These are phyloP conservation scores for Pectinophora gossypiella DNA, from an alignment of 1,140 invertebrate species.

Conservation along the genomic window DNA sequence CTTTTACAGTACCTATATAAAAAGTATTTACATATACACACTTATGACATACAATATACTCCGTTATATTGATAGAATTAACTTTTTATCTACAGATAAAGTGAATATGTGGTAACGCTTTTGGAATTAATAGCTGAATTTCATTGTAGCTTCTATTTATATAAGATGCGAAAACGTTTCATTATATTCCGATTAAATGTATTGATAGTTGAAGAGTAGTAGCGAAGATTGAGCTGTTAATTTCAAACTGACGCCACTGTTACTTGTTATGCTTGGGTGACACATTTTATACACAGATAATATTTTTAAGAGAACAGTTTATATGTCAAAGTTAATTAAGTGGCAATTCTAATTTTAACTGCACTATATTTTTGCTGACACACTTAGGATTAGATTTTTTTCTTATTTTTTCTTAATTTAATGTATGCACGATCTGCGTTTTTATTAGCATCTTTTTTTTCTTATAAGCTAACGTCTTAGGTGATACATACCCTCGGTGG, in stretches of 20 bases:
- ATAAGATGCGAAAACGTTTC: too few relatives aligned
- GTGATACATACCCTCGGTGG: slow-evolving; percentile 44
- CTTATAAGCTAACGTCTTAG: slow-evolving; percentile 35
- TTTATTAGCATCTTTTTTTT: slow-evolving; percentile 60
- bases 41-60: slow-evolving; percentile 63
- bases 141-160: neutral
- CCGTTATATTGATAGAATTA: slow-evolving; percentile 55
- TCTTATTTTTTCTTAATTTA: slow-evolving; percentile 67
- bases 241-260: slow-evolving; percentile 32
- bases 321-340: slow-evolving; percentile 73
- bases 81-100: slow-evolving; percentile 69
- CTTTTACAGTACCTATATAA: slow-evolving; percentile 61
- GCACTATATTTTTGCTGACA: slow-evolving; percentile 74
- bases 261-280: slow-evolving; percentile 65
- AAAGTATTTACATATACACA: slow-evolving; percentile 71
- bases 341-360: slow-evolving; percentile 71
- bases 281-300: slow-evolving; percentile 73
- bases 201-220: too few relatives aligned
- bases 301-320: slow-evolving; percentile 70
- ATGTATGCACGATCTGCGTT: slow-evolving; percentile 73
- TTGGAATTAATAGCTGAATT: neutral
- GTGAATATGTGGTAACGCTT: slow-evolving; percentile 15
- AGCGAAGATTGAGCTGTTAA: neutral
- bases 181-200: too few relatives aligned
- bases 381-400: slow-evolving; percentile 64